Base-by-base conservation (phyloP, 1,140 invertebrate species). In the Trissolcus basalis region DNA sequence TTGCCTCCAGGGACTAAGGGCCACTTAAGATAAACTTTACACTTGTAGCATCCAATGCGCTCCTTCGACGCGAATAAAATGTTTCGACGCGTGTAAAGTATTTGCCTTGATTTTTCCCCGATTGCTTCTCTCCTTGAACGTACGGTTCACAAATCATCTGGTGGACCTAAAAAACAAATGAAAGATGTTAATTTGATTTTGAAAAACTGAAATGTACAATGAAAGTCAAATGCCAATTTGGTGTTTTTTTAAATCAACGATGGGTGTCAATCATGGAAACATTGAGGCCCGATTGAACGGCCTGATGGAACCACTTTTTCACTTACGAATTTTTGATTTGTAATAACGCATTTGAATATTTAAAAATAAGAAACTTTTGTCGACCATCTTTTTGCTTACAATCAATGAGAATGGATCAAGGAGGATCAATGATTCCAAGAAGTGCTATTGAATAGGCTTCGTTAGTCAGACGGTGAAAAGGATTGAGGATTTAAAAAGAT, bases 1-100 rank as follows among this genome's bases (percentile, higher is more conserved):
- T 73, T 73, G 49, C 33, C 12, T 15, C 1, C 9, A 41, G 16
- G 41, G 27, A 53, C 59, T 64, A 73, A 65, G 61, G 70, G 61
- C 70, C 54, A 60, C 49, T 73, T 65, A 54, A 73, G 70, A 73
- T 73, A 73, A 64, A 72, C 60, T 64, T 72, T 72, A 72, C 69
- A 72, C 69, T 72, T 72, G 69, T 64, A 71, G 58, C 35, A 53
- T 45, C 59, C 7, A 58, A 45, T 12, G 27, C 49, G 48, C 58
- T 41, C 53, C 32, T 36, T 39, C 44, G 1, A 11, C 15, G 13
- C 13, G 13, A 12, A 48, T 35, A n/a, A 35, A 35, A 35, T 10
- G 33, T 35, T 39, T 39, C n/a, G n/a, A 39, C 36, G 36, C 19
- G 19, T 27, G 59, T 53, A 59, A 39, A 69, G 58, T 53, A 13